phyloP scores from a whole-genome alignment of 2,797 vertebrate genomes.

The Mionectes olivaceus region DNA sequence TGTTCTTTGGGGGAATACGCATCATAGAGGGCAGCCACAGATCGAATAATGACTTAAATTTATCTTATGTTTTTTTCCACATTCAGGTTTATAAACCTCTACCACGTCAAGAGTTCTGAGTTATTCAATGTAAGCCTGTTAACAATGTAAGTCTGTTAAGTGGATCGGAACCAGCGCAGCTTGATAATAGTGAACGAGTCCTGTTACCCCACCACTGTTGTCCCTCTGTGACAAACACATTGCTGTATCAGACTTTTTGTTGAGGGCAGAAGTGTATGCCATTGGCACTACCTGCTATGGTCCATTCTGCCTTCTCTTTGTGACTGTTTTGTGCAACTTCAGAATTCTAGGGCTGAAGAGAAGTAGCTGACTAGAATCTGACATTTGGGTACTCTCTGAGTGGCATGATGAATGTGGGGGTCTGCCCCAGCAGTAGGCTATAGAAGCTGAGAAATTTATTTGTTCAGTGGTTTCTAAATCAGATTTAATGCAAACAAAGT shows the following conservation, averaged over 20 bases:
- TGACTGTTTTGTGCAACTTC: not conserved
- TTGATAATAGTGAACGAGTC: not conserved
- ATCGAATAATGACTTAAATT: not conserved
- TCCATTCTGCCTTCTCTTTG: not conserved
- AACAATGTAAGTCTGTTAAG: not conserved
- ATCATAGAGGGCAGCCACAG: not conserved
- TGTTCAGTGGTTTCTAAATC: not conserved
- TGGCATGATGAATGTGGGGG: too few species aligned
- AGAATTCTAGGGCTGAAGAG: not conserved
- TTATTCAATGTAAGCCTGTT: not conserved
- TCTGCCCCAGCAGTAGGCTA: not conserved
- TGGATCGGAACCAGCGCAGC: not conserved
- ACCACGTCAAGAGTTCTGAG: not conserved
- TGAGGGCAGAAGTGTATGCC: fast-evolving
- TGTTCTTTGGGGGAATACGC: not conserved
- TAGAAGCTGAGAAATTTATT: not conserved
- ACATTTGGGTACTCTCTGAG: not conserved
- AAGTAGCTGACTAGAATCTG: not conserved
- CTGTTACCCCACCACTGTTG: not conserved
- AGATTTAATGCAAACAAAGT: not conserved
- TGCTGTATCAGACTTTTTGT: not conserved
- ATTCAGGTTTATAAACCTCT: not conserved
- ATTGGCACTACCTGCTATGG: not conserved
- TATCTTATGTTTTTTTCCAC: not conserved
- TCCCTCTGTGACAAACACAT: not conserved